phyloP scores from a whole-genome alignment of 2,888 invertebrate species.

The Philhelius pedissequus region DNA sequence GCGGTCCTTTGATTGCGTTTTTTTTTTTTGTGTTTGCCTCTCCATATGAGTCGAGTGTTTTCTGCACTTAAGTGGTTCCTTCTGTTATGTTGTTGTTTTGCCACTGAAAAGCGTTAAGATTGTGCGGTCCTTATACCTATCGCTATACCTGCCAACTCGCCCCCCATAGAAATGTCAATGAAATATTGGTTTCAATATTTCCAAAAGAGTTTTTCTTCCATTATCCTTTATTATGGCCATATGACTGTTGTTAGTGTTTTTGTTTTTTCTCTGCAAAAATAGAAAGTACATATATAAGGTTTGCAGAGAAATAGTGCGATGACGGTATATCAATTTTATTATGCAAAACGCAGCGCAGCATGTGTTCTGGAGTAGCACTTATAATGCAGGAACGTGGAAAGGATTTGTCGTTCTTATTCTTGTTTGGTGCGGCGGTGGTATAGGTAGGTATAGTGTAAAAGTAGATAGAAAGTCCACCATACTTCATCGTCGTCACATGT shows the following conservation, averaged over 20 bases:
- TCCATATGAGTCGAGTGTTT: not conserved
- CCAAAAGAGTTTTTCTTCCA: slow-evolving; percentile 18
- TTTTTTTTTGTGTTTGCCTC: not conserved
- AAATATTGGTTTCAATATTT: slow-evolving; percentile 49
- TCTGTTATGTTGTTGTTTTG: slow-evolving; percentile 46
- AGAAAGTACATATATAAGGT: slow-evolving; percentile 15
- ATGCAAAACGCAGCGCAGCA: slow-evolving; percentile 67
- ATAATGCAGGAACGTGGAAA: slow-evolving; percentile 61
- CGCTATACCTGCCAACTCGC: no score
- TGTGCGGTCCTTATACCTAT: slow-evolving; percentile 32
- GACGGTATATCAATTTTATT: slow-evolving; percentile 67
- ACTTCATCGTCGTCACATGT: slow-evolving; percentile 55
- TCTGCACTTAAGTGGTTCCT: slow-evolving; percentile 51
- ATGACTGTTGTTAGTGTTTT: not conserved
- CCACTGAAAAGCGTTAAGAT: slow-evolving; percentile 41
- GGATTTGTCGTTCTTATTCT: slow-evolving; percentile 44
- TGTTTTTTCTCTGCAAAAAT: not conserved
- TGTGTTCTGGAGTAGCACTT: slow-evolving; percentile 62
- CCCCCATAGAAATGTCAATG: slow-evolving; percentile 6
- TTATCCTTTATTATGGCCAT: slow-evolving; percentile 58
- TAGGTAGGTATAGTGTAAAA: not conserved
- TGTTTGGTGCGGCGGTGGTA: not conserved
- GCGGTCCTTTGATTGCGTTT: slow-evolving; percentile 58
- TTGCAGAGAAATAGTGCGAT: slow-evolving; percentile 63
- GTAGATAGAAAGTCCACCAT: slow-evolving; percentile 8